Evolutionary conservation across 2,797 vertebrate genomes (phyloP), one percentile per base, ranked within the genome.

Genomic region (Enteromius afrohamiltoni): DNA sequence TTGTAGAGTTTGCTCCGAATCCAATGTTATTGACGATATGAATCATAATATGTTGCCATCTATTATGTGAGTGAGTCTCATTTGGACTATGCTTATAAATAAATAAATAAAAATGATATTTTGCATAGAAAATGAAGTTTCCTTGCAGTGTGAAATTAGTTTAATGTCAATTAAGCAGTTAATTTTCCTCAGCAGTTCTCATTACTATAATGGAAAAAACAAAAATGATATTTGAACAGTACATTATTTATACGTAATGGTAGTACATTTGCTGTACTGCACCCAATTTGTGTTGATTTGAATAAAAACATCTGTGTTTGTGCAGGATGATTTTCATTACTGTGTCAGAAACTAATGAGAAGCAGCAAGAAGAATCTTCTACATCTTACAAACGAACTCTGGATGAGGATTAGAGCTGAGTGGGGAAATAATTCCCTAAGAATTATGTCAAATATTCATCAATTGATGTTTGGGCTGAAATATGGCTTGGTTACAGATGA

Each of bases 151-250:
- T 74, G 71, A 34, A 74, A 74, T 53, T 53, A 55, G 71, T 74
- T 74, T 34, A 73, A 11, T 34, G 47, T 55, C 49, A 74, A 34
- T 53, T 74, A 37, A 34, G 29, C 49, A 74, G 49, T 53, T 55
- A 55, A 74, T 74, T 74, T 74, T 34, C 29, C 49, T 74, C 71
- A 53, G 71, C 71, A 53, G 29, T 47, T 73, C 26, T 49, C 70
- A 49, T 73, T 51, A 73, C 49, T 34, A 7, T n/a, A 74, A 34
- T 53, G 19, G 19, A n/a, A n/a, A 53, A 53, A 53, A 74, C 26
- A 31, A 9, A n/a, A 10, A 37, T 34, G 71, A 34, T 74, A 37
- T 55, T 74, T 55, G 6, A 74, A 53, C 29, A n/a, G 71, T n/a
- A 34, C 13, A 53, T 74, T 74, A 74, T 74, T 74, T 53, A 53